Evolutionary conservation across 2,888 invertebrate genomes (phyloP).

Genomic region (Drosophila melanosoma): DNA sequence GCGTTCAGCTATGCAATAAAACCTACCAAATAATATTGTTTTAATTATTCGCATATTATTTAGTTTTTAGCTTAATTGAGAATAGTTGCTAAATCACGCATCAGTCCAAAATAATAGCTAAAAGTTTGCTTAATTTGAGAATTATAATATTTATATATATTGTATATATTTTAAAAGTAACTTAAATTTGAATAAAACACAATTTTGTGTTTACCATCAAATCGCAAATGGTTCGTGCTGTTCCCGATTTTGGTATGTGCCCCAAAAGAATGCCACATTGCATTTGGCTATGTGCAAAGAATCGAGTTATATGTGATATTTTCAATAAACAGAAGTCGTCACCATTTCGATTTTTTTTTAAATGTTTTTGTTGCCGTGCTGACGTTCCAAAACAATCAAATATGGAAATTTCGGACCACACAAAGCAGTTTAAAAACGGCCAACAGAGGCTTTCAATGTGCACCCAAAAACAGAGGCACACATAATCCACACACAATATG

Average conservation of each 20-base stretch:
- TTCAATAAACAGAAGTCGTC: constrained; percentile 69
- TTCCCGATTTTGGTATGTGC: constrained; percentile 12
- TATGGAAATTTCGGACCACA: constrained; percentile 68
- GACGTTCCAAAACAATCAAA: constrained; percentile 74
- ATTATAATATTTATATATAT: neutral
- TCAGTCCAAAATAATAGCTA: neutral
- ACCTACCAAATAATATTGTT: neutral
- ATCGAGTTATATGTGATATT: constrained; percentile 62
- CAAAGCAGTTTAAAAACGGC: constrained; percentile 30
- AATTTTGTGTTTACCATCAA: neutral
- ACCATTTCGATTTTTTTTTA: constrained; percentile 16
- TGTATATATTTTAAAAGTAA: neutral
- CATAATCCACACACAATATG: constrained; percentile 60
- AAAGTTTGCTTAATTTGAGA: neutral
- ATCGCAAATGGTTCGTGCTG: neutral
- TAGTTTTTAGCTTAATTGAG: neutral
- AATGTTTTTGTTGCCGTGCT: constrained; percentile 34
- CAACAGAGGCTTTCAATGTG: constrained; percentile 18
- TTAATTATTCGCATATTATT: neutral
- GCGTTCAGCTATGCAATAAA: neutral
- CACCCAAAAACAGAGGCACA: constrained; percentile 23
- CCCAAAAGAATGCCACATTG: constrained; percentile 38
- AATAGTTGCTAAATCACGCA: neutral
- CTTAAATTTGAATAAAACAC: neutral
- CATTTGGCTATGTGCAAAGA: constrained; percentile 32